Conservation (phyloP, 1,140 invertebrate genomes). For the Laupala kohalensis region DNA sequence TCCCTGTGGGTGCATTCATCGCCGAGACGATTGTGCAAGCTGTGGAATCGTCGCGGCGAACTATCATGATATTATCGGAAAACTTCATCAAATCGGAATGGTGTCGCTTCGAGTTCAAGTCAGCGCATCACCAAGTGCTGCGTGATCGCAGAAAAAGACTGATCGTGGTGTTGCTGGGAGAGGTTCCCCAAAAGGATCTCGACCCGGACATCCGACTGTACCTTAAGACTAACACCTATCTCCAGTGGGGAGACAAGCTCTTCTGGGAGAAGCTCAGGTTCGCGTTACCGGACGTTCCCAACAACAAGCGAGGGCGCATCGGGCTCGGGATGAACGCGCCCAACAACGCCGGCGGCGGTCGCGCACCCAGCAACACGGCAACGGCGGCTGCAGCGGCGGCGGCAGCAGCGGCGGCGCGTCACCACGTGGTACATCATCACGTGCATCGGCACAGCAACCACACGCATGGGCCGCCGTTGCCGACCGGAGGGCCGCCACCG, state of each 20-base stretch:
- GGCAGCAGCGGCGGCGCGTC: not conserved
- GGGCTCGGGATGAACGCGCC: slow-evolving; percentile 42
- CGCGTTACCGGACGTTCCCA: slow-evolving; percentile 63
- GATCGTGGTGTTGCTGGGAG: slow-evolving; percentile 74
- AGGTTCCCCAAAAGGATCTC: slow-evolving; percentile 68
- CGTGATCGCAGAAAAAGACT: slow-evolving; percentile 63
- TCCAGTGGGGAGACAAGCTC: slow-evolving; percentile 82
- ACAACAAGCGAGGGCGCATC: slow-evolving; percentile 11
- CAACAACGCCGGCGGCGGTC: no score
- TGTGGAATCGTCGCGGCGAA: slow-evolving; percentile 76
- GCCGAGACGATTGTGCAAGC: slow-evolving; percentile 82
- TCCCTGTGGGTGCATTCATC: slow-evolving; percentile 69
- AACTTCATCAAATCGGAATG: slow-evolving; percentile 90
- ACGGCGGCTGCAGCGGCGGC: not conserved
- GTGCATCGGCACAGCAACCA: slow-evolving; percentile 15
- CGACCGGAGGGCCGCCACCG: no score
- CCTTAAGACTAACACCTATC: slow-evolving; percentile 77
- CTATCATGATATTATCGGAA: slow-evolving; percentile 79
- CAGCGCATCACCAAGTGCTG: slow-evolving; percentile 78
- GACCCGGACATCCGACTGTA: slow-evolving; percentile 80
- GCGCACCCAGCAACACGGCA: slow-evolving; percentile 37
- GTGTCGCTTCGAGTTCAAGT: slow-evolving; percentile 86
- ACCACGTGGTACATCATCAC: slow-evolving; percentile 15
- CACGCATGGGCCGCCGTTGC: slow-evolving; percentile 8
- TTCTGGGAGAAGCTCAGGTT: slow-evolving; percentile 91